A percentile compares a stretch with the other conserved stretches of the same genome.
These are phyloP conservation scores for Syrrhaptes paradoxus DNA, from an alignment of 2,113 vertebrate genomes.

Conservation along the genomic window DNA sequence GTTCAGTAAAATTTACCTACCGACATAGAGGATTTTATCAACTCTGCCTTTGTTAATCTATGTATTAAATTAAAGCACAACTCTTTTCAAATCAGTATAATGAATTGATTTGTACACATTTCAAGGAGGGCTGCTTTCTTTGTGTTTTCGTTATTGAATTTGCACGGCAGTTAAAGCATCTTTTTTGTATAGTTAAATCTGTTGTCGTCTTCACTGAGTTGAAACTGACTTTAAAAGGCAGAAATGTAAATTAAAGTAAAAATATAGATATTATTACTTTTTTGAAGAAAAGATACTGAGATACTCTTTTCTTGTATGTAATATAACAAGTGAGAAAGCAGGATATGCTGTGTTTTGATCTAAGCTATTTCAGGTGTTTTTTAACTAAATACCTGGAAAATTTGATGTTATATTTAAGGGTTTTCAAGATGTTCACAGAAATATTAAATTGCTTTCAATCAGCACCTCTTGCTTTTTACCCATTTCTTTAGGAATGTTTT, in stretches of 20 bases:
- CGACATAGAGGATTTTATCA: conserved; percentile 40
- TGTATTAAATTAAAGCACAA: conserved; percentile 61
- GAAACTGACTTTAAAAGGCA: conserved; percentile 39
- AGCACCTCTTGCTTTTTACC: background rate
- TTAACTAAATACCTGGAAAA: background rate
- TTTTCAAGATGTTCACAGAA: background rate
- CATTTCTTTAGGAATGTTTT: background rate
- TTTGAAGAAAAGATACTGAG: background rate
- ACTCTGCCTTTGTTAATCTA: conserved; percentile 46
- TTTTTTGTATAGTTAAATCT: conserved; percentile 57
- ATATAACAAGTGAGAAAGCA: conserved; percentile 10
- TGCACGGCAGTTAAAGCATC: conserved; percentile 35
- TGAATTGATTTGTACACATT: conserved; percentile 58
- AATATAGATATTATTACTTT: background rate
- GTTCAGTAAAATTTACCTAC: conserved; percentile 1
- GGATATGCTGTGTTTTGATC: background rate
- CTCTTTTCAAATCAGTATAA: conserved; percentile 57
- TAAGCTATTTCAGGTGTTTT: background rate
- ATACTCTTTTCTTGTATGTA: background rate
- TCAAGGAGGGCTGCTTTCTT: conserved; percentile 43
- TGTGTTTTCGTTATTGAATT: conserved; percentile 60
- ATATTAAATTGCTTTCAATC: background rate
- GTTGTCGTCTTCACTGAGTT: conserved; percentile 36
- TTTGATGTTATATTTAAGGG: background rate
- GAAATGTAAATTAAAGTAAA: conserved; percentile 40